Conservation (phyloP, 2,113 vertebrate genomes). For the Zosterops pallidus region DNA sequence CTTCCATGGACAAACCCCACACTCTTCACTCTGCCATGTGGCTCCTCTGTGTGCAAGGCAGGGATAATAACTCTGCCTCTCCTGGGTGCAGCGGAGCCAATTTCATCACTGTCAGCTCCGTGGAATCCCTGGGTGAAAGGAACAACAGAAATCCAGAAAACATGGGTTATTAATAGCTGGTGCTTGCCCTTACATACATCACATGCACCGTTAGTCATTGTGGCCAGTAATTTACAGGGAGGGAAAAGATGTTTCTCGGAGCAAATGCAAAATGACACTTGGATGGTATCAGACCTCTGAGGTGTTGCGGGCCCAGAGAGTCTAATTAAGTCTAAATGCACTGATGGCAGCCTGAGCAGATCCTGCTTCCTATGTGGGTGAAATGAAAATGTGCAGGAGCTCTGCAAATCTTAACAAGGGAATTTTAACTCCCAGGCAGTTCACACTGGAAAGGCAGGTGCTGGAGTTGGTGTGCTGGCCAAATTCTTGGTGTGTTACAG, state of each 20-base stretch:
- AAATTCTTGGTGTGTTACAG: background rate
- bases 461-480: background rate
- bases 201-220: slow-evolving; percentile 14
- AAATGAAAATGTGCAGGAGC: background rate
- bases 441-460: background rate
- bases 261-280: background rate
- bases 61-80: slow-evolving; percentile 35
- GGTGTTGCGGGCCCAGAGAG: background rate
- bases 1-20: background rate
- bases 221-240: slow-evolving; percentile 41
- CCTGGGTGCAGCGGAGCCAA: background rate
- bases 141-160: slow-evolving; percentile 34
- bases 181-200: slow-evolving; percentile 40
- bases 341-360: background rate
- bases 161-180: slow-evolving; percentile 47
- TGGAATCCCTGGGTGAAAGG: slow-evolving; percentile 47
- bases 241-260: background rate
- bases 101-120: slow-evolving; percentile 36
- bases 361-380: background rate
- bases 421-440: background rate
- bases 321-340: background rate
- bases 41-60: background rate
- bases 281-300: background rate
- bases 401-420: background rate
- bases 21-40: background rate